phyloP scores from a whole-genome alignment of 2,888 invertebrate species.

The Tachina fera region DNA sequence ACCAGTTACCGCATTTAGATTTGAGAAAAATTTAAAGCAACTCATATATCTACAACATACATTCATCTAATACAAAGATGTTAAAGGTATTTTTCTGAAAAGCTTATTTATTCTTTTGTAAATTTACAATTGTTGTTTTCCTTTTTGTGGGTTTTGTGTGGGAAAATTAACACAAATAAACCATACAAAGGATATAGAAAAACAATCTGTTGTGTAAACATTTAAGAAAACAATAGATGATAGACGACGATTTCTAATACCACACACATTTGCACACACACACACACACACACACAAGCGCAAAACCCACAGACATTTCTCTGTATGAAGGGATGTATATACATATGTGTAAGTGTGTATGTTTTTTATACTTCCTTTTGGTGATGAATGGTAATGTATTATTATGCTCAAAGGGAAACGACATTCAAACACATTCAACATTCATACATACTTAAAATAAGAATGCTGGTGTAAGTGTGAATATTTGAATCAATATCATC shows the following conservation, averaged over 20 bases:
- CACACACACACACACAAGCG: neutral
- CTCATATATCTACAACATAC: neutral
- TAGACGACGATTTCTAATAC: conserved; percentile 55
- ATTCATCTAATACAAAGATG: neutral
- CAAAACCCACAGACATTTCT: neutral
- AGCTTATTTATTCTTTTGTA: neutral
- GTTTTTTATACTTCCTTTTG: conserved; percentile 47
- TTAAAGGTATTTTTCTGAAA: conserved; percentile 25
- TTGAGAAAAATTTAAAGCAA: neutral
- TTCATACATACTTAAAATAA: conserved; percentile 4
- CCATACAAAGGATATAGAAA: neutral
- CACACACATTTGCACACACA: conserved; percentile 36
- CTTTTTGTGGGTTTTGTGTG: conserved; percentile 5
- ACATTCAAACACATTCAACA: conserved; percentile 10
- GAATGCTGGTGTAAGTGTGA: conserved; percentile 19
- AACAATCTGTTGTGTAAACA: conserved; percentile 69
- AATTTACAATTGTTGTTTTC: neutral
- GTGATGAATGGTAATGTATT: conserved; percentile 65
- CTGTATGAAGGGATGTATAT: neutral
- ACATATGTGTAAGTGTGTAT: conserved; percentile 13
- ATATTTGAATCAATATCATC: conserved; percentile 54
- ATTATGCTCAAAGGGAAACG: conserved; percentile 46
- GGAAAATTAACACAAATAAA: conserved; percentile 22
- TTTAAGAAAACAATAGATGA: conserved; percentile 61
- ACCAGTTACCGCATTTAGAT: neutral